phyloP scores from a whole-genome alignment of 2,797 vertebrate genomes.

The Phylloscopus collybita region DNA sequence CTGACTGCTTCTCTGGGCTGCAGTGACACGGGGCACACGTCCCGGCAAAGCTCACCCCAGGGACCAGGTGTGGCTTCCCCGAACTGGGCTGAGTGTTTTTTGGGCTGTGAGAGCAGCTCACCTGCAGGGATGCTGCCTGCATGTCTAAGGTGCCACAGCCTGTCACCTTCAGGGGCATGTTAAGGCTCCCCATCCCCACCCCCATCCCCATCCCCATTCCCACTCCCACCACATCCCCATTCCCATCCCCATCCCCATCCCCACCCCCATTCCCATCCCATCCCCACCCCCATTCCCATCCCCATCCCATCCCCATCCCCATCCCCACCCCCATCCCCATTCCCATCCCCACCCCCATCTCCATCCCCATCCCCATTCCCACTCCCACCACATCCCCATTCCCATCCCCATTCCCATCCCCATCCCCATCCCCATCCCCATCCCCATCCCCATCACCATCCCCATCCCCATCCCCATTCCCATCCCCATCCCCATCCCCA shows the following conservation, averaged over 20 bases:
- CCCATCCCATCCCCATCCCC: no score
- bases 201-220: no score
- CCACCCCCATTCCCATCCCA: no score
- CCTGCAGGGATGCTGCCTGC: neutral
- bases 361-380: no score
- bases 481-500: no score
- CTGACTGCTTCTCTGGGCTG: neutral
- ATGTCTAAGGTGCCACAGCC: rapidly evolving
- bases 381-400: neutral
- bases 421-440: neutral
- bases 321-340: no score
- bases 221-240: no score
- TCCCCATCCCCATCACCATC: no score
- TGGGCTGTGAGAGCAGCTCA: neutral
- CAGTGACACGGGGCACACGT: neutral
- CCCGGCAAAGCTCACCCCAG: neutral
- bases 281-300: no score
- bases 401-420: neutral
- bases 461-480: no score
- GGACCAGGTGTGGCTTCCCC: neutral
- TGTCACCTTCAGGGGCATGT: neutral
- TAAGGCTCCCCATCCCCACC: neutral
- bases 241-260: no score
- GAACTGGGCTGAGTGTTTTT: rapidly evolving
- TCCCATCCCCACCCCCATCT: no score